Evolutionary conservation across 1,140 invertebrate species (phyloP).

Genomic region (Habropoda laboriosa): DNA sequence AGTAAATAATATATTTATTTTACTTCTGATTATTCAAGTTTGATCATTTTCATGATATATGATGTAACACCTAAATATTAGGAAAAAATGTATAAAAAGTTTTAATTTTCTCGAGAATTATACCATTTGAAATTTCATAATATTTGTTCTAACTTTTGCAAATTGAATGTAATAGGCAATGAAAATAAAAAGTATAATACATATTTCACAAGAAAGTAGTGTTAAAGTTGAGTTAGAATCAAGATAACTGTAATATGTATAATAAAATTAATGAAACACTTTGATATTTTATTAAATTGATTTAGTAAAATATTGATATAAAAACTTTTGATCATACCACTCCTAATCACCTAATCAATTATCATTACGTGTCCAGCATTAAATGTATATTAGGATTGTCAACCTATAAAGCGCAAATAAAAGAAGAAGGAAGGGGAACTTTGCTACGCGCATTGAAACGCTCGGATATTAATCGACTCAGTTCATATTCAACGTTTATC

Average conservation of each 20-base stretch:
- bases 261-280: neutral
- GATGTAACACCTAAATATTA: neutral
- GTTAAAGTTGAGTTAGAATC: no score
- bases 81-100: neutral
- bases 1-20: slow-evolving; percentile 4
- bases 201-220: no score
- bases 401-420: slow-evolving; percentile 29
- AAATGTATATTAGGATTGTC: neutral
- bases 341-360: neutral
- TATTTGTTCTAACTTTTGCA: neutral
- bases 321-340: neutral
- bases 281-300: neutral
- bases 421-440: slow-evolving; percentile 51
- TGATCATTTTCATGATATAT: neutral
- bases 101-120: neutral
- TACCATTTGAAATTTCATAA: neutral
- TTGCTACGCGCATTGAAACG: slow-evolving; percentile 28
- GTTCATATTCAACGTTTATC: slow-evolving; percentile 39
- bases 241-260: neutral
- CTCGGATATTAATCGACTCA: slow-evolving; percentile 54
- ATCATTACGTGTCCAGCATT: neutral
- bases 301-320: neutral
- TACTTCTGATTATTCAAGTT: neutral
- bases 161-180: neutral
- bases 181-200: neutral